phyloP scores from a whole-genome alignment of 1,140 invertebrate species.

The Wasmannia auropunctata region DNA sequence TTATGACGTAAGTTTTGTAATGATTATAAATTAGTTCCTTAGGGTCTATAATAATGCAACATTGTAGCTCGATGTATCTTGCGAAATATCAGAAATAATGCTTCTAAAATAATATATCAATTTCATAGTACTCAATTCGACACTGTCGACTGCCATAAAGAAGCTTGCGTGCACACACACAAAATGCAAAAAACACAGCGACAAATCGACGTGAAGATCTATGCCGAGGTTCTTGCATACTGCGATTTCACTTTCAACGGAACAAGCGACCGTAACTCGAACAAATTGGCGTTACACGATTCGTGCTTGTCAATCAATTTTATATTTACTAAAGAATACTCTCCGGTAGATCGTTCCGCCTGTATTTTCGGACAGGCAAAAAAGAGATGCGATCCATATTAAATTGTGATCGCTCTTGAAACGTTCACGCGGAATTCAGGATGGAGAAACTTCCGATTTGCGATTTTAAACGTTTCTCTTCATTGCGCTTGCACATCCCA shows the following conservation, averaged over 20 bases:
- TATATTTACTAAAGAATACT: conserved; percentile 33
- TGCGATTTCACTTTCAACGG: conserved; percentile 71
- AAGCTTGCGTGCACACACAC: conserved; percentile 5
- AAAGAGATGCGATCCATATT: neutral
- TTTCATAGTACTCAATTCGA: conserved; percentile 11
- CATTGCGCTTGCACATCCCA: conserved; percentile 8
- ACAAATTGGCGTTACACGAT: conserved; percentile 69
- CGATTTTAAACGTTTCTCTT: conserved; percentile 21
- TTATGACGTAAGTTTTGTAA: neutral
- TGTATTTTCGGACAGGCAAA: neutral
- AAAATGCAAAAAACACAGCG: conserved; percentile 44
- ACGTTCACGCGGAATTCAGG: neutral
- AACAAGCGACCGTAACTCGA: conserved; percentile 68
- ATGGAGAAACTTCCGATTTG: conserved; percentile 37
- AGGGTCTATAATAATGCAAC: neutral
- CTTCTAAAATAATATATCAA: neutral
- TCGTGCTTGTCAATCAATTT: conserved; percentile 61
- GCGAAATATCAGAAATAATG: neutral
- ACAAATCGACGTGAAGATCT: conserved; percentile 61
- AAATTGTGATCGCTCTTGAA: conserved; percentile 9
- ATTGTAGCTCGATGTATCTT: neutral
- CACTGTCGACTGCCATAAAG: neutral
- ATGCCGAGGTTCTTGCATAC: conserved; percentile 59
- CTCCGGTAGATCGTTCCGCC: neutral
- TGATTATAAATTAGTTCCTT: neutral